Evolutionary conservation across 2,888 invertebrate species (phyloP).

Genomic region (Melolontha melolontha): DNA sequence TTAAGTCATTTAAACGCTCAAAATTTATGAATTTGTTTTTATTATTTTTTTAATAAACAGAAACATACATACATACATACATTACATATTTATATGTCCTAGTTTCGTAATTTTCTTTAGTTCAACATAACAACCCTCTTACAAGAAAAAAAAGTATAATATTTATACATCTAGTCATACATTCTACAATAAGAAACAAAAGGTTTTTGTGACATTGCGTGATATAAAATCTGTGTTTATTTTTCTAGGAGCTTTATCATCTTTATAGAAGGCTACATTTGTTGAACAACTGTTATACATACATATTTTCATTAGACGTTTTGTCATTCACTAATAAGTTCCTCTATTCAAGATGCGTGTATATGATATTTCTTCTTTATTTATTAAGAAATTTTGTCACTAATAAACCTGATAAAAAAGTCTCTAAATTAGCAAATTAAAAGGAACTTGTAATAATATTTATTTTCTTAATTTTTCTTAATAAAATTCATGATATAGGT

Average conservation of each 20-base stretch:
- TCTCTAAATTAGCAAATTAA: too few species aligned
- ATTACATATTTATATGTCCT: not conserved
- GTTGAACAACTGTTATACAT: constrained; percentile 42
- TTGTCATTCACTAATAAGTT: not conserved
- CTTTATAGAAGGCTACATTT: constrained; percentile 35
- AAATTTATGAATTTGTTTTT: too few species aligned
- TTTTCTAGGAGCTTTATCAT: constrained; percentile 36
- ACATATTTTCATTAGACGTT: constrained; percentile 14
- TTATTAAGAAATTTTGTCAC: not conserved
- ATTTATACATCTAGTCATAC: constrained; percentile 7
- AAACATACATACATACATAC: too few species aligned
- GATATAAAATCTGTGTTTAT: constrained; percentile 42
- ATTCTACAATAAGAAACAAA: constrained; percentile 20
- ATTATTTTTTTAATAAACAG: too few species aligned
- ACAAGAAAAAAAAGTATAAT: constrained; percentile 11
- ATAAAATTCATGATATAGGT: too few species aligned
- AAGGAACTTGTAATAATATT: too few species aligned
- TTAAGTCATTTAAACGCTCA: too few species aligned
- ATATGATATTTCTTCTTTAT: not conserved
- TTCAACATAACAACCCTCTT: not conserved
- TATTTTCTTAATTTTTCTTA: too few species aligned
- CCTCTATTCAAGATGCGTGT: not conserved
- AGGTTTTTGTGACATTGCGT: constrained; percentile 34
- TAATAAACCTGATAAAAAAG: too few species aligned
- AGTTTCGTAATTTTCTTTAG: not conserved